These are phyloP conservation scores for Phylloscopus collybita DNA, from an alignment of 2,797 vertebrate genomes.

Conservation along the genomic window DNA sequence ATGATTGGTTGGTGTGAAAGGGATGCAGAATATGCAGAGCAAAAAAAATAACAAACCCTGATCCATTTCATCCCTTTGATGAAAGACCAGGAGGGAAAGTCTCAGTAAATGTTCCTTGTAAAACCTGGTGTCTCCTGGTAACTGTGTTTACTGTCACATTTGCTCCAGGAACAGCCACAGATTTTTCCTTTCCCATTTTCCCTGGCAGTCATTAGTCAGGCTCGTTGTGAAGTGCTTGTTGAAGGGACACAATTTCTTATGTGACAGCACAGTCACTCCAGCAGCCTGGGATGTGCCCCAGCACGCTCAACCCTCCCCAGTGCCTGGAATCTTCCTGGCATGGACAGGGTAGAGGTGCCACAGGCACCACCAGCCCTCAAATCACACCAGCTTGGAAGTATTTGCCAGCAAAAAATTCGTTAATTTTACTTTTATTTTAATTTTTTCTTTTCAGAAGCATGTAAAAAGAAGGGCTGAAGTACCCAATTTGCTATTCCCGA, in stretches of 20 bases:
- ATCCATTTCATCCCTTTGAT: background rate
- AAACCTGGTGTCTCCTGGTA: background rate
- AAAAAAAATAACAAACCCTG: background rate
- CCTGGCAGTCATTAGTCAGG: background rate
- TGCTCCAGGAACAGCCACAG: background rate
- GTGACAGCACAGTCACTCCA: background rate
- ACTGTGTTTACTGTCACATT: background rate
- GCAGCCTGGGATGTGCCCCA: background rate
- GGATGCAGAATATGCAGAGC: background rate
- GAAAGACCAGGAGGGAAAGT: background rate
- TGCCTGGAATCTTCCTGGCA: background rate
- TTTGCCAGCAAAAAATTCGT: background rate
- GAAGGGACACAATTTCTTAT: background rate
- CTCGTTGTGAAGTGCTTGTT: fast-evolving
- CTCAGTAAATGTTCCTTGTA: background rate
- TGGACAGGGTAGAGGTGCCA: background rate
- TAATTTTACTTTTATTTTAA: background rate
- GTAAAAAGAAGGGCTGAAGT: background rate
- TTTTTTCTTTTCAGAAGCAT: background rate
- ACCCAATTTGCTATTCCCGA: background rate
- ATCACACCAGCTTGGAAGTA: background rate
- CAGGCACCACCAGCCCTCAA: background rate
- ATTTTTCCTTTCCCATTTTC: background rate
- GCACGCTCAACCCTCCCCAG: background rate
- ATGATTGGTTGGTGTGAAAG: background rate